Evolutionary conservation across 2,888 invertebrate genomes (phyloP), one percentile per base, ranked within the genome.

Genomic region (Meteorus cinctellus): DNA sequence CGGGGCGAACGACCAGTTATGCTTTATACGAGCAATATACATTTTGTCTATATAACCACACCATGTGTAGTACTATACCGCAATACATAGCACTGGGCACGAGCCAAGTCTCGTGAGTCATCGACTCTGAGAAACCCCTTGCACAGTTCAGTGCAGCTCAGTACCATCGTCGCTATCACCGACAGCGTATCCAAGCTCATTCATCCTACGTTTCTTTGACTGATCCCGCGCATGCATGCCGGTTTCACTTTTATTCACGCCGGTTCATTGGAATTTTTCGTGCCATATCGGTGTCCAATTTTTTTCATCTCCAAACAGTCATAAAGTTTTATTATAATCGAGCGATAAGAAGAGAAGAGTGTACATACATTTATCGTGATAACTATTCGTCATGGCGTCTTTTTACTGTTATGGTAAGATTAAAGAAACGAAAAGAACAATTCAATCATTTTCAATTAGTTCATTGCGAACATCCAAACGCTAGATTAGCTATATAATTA

Each of bases 41-140:
- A 48, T 68, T 29, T 31, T 51, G 34, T 67, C 41, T 67, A 48
- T 41, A 19, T 41, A 45, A 27, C 19, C 14, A 66, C 66, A 19
- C 68, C 65, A 65, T 65, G 36, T 34, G 36, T 19, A 41, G 41
- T 69, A 69, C 31, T 70, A 75, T 65, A 62, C 65, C 55, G 66
- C 66, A 65, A 75, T 71, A 62, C 63, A 59, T 75, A 71, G 70
- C 55, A 66, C 71, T 75, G 75, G 75, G 71, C 71, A 71, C 55
- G 59, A 75, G 75, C 75, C 75, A 75, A 66, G 41, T 29, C 19
- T 55, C 55, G 45, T 75, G 75, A 75, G 67, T 74, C 88, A 88
- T 85, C 87, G 84, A 83, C 85, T 86, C 83, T 82, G 85, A 85
- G 84, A 87, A 88, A 87, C 83, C 84, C 86, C 86, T 41, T 19